Conservation (phyloP, 2,797 vertebrate genomes). For the Dromococcyx pavoninus region DNA sequence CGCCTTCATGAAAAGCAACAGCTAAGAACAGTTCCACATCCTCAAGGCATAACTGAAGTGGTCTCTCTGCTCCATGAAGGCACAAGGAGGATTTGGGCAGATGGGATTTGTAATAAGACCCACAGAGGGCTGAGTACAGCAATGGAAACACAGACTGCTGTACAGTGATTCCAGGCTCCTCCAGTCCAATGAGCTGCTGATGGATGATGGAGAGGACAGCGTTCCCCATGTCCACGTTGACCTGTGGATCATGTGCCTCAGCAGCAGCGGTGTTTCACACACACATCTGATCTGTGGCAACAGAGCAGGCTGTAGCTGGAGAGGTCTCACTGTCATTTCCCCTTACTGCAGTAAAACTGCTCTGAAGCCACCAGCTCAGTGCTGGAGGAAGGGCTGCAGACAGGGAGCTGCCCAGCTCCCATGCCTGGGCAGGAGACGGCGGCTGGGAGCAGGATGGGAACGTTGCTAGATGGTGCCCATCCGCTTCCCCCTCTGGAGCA, state of each 20-base stretch:
- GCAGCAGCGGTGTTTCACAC: background rate
- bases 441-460: background rate
- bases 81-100: background rate
- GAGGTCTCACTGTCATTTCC: background rate
- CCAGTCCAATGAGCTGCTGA: background rate
- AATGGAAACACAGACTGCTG: background rate
- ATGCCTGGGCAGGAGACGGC: rapidly evolving
- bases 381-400: background rate
- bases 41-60: rapidly evolving
- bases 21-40: background rate
- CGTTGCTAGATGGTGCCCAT: rapidly evolving
- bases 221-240: background rate
- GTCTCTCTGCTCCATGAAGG: background rate
- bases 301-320: background rate
- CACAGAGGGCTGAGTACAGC: background rate
- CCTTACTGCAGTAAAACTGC: background rate
- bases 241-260: background rate
- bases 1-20: background rate
- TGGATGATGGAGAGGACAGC: background rate
- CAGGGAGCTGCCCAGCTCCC: background rate
- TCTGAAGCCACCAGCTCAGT: background rate
- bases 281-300: background rate
- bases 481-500: background rate
- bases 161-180: background rate
- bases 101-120: background rate